Evolutionary conservation across 2,797 vertebrate species (phyloP).

Genomic region (Thaleichthys pacificus): DNA sequence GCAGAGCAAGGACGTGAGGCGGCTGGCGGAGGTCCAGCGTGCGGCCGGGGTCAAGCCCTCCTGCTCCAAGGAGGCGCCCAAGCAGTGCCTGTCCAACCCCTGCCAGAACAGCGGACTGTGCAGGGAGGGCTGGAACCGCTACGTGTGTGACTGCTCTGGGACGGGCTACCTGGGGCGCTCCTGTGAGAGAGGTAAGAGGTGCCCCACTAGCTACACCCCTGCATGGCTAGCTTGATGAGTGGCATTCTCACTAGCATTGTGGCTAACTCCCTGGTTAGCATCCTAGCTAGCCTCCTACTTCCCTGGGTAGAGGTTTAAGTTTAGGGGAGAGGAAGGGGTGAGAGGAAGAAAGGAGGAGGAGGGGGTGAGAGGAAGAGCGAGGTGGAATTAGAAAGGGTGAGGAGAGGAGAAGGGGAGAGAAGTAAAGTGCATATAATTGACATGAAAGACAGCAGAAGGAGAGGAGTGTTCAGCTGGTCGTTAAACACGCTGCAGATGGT

Average conservation of each 20-base stretch:
- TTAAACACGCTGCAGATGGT: constrained; percentile 4
- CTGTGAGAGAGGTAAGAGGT: constrained; percentile 90
- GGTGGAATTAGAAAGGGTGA: not conserved
- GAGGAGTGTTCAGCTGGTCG: constrained; percentile 29
- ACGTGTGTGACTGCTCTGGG: constrained; percentile 95
- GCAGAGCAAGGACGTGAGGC: constrained; percentile 95
- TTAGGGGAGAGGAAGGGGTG: no score
- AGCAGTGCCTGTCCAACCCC: constrained; percentile 96
- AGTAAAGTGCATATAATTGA: constrained; percentile 28
- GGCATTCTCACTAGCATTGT: no score
- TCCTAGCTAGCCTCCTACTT: not conserved
- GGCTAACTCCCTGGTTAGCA: not conserved
- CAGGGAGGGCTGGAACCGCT: constrained; percentile 97
- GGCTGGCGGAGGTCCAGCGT: constrained; percentile 92
- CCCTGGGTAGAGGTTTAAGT: no score
- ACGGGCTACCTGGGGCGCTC: constrained; percentile 93
- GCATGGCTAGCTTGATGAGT: no score
- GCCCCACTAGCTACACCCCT: not conserved
- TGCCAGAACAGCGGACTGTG: constrained; percentile 95
- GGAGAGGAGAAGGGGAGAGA: not conserved
- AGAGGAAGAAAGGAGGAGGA: no score
- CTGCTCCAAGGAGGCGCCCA: constrained; percentile 91
- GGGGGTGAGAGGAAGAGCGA: not conserved
- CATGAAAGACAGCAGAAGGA: constrained; percentile 42
- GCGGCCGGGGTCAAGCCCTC: constrained; percentile 96